Conservation (phyloP, 2,113 vertebrate species). For the Boleophthalmus pectinirostris region DNA sequence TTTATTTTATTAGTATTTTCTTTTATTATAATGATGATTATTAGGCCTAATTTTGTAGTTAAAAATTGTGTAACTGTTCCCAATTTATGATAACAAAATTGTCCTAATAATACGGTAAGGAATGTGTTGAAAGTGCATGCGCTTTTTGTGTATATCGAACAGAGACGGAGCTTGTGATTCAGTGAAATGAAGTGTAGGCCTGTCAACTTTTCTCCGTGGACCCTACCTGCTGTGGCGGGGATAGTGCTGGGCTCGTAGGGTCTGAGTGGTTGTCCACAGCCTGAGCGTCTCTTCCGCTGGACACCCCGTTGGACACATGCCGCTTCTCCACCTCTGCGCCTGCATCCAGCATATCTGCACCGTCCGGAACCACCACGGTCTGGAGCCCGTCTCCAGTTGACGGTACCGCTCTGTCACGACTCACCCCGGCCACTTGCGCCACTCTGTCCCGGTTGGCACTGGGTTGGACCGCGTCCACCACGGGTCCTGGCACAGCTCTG, state of each 20-base stretch:
- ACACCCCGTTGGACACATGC: slow-evolving; percentile 72
- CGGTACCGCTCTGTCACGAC: slow-evolving; percentile 76
- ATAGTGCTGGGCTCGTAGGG: slow-evolving; percentile 60
- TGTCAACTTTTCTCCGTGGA: background rate
- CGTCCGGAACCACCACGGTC: slow-evolving; percentile 74
- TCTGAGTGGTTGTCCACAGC: slow-evolving; percentile 78
- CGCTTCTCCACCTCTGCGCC: slow-evolving; percentile 73
- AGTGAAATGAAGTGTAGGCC: background rate
- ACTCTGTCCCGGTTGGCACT: slow-evolving; percentile 81
- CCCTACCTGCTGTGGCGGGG: slow-evolving; percentile 62
- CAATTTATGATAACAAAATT: background rate
- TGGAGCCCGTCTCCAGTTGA: slow-evolving; percentile 63
- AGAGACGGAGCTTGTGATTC: background rate
- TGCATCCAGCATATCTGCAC: slow-evolving; percentile 70
- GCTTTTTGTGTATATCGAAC: background rate
- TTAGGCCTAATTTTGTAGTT: background rate
- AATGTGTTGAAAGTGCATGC: background rate
- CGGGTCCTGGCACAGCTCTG: slow-evolving; percentile 68
- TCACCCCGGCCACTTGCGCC: slow-evolving; percentile 67
- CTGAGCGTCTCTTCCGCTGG: slow-evolving; percentile 77
- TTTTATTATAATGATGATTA: background rate
- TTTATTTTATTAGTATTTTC: background rate
- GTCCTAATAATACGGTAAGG: background rate
- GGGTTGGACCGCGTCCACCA: slow-evolving; percentile 55
- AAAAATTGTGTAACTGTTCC: background rate